Evolutionary conservation across 1,140 invertebrate genomes (phyloP), one percentile per base, ranked within the genome.

Genomic region (Calephelis nemesis): DNA sequence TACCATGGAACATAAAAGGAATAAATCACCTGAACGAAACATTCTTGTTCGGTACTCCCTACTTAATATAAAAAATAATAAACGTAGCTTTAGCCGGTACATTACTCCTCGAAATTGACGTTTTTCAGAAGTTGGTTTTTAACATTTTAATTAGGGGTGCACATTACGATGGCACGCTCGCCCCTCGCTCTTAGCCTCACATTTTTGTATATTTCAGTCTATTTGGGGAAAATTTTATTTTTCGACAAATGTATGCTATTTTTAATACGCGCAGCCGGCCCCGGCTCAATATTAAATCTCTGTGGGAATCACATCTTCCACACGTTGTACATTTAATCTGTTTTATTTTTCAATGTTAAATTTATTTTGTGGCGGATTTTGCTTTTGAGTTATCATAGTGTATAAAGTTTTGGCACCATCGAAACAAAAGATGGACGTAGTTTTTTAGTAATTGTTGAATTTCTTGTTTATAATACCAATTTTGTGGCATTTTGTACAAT

Each of bases 171-270:
- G 78, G 82, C 85, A 83, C 87, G 85, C 77, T 87, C 85, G 83
- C 85, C 88, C 88, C 88, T 87, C 86, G 84, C 84, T 85, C 85
- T 80, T 82, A 78, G 83, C 71, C 71, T 84, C 81, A 89, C 87
- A 91, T 91, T 90, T 91, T 90, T 91, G 89, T 90, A 85, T 91
- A 90, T 91, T 91, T 90, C 86, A 72, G 87, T 91, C 89, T 90
- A 90, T 91, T 91, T 91, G 73, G 87, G 87, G 85, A 85, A 90
- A 85, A 75, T 87, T 90, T 89, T 90, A 90, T 91, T 91, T 91
- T 91, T 89, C 87, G 87, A 87, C 86, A 87, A 91, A 84, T 90
- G 85, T 79, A 81, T 72, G 83, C 89, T 91, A 91, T 91, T 91
- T 91, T 85, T 85, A 82, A 77, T 85, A 84, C 87, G 85, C 87